Base-by-base conservation (phyloP, 2,797 vertebrate species). In the Tolypeutes matacus region DNA sequence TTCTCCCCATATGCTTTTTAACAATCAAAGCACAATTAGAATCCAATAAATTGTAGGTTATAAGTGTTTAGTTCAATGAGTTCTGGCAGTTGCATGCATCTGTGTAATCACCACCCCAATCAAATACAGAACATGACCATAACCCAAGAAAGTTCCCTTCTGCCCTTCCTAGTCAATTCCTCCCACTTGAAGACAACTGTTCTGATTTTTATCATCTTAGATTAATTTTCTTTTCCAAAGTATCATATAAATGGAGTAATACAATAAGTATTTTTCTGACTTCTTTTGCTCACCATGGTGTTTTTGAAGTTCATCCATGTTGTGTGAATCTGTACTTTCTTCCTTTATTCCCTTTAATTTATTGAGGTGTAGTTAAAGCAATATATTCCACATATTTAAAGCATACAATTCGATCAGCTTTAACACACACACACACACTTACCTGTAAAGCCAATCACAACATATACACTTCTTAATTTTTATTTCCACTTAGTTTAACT, bases 341-440 rank as follows among this genome's bases (percentile, higher is more conserved):
- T 75, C 18, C 34, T 70, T 76, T 36, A 65, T 31, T 17, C 51
- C 11, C 51, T 86, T 49, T 49, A 67, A 39, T 29, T 81, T 65
- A n/a, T 17, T 42, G 15, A 69, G 10, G 31, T 21, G 29, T 60
- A 90, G 23, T 69, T 69, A 83, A 85, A 84, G 56, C 6, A 95
- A 4, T 82, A 88, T 77, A 27, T 53, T 92, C 29, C 78, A 84
- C 21, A 42, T 60, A 81, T 90, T 90, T 64, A 77, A 78, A 36
- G 69, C 83, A 3, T 36, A 91, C 39, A 82, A 36, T 72, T 49
- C 72, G 31, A 91, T 34, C 23, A 82, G 15, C 14, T 49, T 46
- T 29, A 18, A 39, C 39, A 39, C 39, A 93, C 29, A 78, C 39
- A 39, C 15, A 34, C 12, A 34, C 42, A 42, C 17, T 14, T 51